A percentile compares a stretch with the other conserved stretches of the same genome.
phyloP scores from a whole-genome alignment of 2,888 invertebrate species.

The Bhutanitis thaidina region DNA sequence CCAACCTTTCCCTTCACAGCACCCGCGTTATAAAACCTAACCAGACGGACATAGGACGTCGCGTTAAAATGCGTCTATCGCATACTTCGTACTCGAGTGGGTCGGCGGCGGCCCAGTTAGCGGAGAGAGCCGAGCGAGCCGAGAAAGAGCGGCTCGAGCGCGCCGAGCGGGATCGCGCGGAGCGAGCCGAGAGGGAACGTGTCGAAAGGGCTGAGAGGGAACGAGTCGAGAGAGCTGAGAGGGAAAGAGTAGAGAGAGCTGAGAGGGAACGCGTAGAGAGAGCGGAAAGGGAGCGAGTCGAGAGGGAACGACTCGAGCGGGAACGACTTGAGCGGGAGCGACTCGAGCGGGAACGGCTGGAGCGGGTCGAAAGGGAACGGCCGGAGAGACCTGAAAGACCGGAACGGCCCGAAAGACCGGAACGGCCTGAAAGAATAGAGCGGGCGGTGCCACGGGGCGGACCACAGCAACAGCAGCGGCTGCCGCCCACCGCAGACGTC shows the following conservation, averaged over 20 bases:
- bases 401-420: conserved; percentile 37
- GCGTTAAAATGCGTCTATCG: conserved; percentile 86
- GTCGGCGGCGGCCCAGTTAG: conserved; percentile 44
- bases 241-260: conserved; percentile 48
- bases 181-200: conserved; percentile 31
- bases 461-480: conserved; percentile 32
- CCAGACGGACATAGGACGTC: conserved; percentile 92
- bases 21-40: conserved; percentile 96
- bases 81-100: conserved; percentile 60
- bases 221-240: conserved; percentile 45
- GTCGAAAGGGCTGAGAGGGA: conserved; percentile 39
- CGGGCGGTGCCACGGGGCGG: conserved; percentile 36
- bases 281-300: conserved; percentile 41
- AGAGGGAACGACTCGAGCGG: conserved; percentile 41
- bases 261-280: conserved; percentile 49
- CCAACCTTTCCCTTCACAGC: conserved; percentile 73
- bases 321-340: conserved; percentile 43
- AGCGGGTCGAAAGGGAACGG: conserved; percentile 46
- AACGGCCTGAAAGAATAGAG: conserved; percentile 37
- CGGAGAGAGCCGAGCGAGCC: conserved; percentile 40
- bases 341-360: conserved; percentile 28
- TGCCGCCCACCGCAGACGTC: conserved; percentile 83
- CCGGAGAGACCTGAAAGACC: conserved; percentile 40
- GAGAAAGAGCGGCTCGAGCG: conserved; percentile 50
- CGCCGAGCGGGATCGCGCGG: conserved; percentile 21